Conservation (phyloP, 2,113 vertebrate species). For the Brachypteracias leptosomus region DNA sequence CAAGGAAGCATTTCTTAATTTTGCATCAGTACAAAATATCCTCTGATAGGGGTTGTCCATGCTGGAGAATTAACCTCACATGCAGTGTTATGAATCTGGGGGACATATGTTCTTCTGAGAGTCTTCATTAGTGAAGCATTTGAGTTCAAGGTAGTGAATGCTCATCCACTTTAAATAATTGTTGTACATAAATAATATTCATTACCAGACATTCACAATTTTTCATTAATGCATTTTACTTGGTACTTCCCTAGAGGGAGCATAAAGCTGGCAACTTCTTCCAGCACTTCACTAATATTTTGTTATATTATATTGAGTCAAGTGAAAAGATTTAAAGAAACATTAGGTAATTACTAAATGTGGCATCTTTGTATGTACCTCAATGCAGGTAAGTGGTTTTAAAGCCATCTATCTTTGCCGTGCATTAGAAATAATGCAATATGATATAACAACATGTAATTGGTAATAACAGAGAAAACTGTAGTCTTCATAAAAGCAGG, state of each 20-base stretch:
- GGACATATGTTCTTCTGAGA: slow-evolving; percentile 17
- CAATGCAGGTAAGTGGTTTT: not conserved
- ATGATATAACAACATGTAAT: slow-evolving; percentile 65
- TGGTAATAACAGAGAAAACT: slow-evolving; percentile 66
- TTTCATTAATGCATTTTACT: slow-evolving; percentile 62
- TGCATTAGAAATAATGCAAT: slow-evolving; percentile 31
- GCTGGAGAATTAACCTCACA: not conserved
- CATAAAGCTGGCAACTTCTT: slow-evolving; percentile 11
- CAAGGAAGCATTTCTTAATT: not conserved
- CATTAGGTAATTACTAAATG: not conserved
- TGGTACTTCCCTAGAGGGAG: slow-evolving; percentile 39
- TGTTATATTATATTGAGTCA: not conserved
- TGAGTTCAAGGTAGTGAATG: slow-evolving; percentile 22
- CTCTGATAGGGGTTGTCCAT: not conserved
- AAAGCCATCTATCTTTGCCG: slow-evolving; percentile 14
- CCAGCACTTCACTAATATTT: not conserved
- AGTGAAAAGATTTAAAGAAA: slow-evolving; percentile 22
- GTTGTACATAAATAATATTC: slow-evolving; percentile 56
- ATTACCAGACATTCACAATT: slow-evolving; percentile 28
- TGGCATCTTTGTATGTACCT: not conserved
- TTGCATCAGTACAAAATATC: not conserved
- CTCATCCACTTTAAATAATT: slow-evolving; percentile 51
- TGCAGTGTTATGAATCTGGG: not conserved
- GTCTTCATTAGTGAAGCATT: slow-evolving; percentile 48
- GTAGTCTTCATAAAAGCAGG: slow-evolving; percentile 65